These are phyloP conservation scores for Spongilla lacustris DNA, from an alignment of 37 sponge, comb jelly and placozoan genomes.

Conservation along the genomic window DNA sequence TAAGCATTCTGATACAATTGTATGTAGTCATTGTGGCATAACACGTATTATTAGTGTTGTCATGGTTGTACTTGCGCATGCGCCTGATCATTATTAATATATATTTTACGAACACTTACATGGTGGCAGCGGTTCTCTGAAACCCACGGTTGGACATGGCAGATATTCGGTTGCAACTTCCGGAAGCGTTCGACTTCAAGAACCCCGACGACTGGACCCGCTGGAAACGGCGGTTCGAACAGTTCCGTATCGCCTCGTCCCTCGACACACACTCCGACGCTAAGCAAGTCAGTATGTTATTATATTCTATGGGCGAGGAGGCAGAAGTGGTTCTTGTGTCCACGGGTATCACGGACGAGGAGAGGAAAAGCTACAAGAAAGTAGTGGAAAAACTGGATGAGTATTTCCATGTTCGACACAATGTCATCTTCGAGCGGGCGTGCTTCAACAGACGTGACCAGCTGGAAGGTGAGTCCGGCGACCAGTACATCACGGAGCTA, in stretches of 20 bases:
- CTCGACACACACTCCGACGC: background rate
- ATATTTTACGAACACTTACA: slow-evolving; percentile 3
- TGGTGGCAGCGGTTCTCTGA: slow-evolving; percentile 30
- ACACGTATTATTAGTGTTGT: background rate
- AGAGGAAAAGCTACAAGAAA: slow-evolving; percentile 6
- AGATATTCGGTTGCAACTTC: slow-evolving; percentile 1
- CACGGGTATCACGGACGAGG: slow-evolving; percentile 10
- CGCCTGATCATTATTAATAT: slow-evolving; percentile 4
- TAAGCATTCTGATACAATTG: no score
- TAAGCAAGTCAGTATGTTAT: slow-evolving; percentile 20
- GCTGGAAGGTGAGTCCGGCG: slow-evolving; percentile 19
- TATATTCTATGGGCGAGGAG: slow-evolving; percentile 40
- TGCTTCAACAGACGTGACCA: slow-evolving; percentile 10
- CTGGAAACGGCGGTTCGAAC: slow-evolving; percentile 25
- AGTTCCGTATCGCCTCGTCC: slow-evolving; percentile 14
- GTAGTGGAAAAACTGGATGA: slow-evolving; percentile 33
- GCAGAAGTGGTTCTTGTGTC: slow-evolving; percentile 24
- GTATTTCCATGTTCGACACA: slow-evolving; percentile 6
- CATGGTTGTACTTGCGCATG: slow-evolving; percentile 19
- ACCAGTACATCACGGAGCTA: slow-evolving; percentile 21
- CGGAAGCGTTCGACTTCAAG: slow-evolving; percentile 20
- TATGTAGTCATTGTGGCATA: background rate
- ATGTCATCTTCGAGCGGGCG: slow-evolving; percentile 8
- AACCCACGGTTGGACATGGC: slow-evolving; percentile 13
- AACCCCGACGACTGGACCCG: slow-evolving; percentile 30